Evolutionary conservation across 2,113 vertebrate genomes (phyloP).

Genomic region (Zeus faber): DNA sequence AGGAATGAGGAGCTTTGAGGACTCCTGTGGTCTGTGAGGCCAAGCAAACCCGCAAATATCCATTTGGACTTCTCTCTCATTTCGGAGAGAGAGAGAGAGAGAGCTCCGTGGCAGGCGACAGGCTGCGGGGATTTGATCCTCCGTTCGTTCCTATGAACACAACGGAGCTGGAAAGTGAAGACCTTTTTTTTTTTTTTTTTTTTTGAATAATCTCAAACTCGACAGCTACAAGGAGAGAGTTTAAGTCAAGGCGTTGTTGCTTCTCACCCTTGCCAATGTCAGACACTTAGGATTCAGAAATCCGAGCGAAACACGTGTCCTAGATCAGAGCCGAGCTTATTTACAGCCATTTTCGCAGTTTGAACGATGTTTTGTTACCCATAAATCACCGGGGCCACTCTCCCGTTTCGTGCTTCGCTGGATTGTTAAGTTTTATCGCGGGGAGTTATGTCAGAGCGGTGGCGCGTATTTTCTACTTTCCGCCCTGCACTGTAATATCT

Average conservation of each 20-base stretch:
- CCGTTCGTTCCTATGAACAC: conserved; percentile 2
- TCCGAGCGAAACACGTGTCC: conserved; percentile 18
- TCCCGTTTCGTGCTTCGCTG: neutral
- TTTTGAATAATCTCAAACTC: neutral
- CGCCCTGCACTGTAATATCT: neutral
- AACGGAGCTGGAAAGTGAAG: neutral
- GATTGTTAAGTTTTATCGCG: conserved; percentile 12
- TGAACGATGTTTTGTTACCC: neutral
- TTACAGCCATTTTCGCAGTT: conserved; percentile 9
- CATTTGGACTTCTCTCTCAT: neutral
- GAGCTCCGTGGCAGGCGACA: neutral
- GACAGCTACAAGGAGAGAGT: conserved; percentile 1
- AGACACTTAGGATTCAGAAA: conserved; percentile 17
- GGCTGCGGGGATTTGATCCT: conserved; percentile 2
- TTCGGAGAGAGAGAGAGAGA: neutral
- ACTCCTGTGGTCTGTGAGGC: neutral
- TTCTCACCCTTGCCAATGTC: conserved; percentile 5
- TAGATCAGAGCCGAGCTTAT: conserved; percentile 16
- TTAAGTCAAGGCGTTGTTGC: conserved; percentile 11
- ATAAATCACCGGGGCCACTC: conserved; percentile 17
- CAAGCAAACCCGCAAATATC: neutral
- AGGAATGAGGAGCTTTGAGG: neutral
- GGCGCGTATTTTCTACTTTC: conserved; percentile 8
- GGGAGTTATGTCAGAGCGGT: conserved; percentile 8
- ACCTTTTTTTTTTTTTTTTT: conserved; percentile 6